Base-by-base conservation (phyloP, 1,140 invertebrate species). In the Bombus pascuorum region DNA sequence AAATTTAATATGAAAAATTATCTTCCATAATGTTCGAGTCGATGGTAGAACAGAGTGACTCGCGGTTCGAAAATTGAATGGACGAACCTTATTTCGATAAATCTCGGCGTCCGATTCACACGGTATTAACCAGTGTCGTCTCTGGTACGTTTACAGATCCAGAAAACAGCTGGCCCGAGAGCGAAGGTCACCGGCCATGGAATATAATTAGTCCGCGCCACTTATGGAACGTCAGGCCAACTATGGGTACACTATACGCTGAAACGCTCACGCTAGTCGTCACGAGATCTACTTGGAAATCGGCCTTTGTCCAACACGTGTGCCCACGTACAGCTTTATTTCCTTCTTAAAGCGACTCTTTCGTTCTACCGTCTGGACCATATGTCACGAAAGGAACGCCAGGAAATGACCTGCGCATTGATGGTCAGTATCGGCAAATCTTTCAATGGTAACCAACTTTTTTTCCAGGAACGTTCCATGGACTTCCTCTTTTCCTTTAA, bases 121-220 rank as follows among this genome's bases (percentile, higher is more conserved):
- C 22, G 25, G 32, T 28, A 72, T 65, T 75, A 34, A 75, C 39
- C 44, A 34, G 28, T 18, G 47, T 34, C 53, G 81, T 77, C 62
- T 37, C 53, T 39, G 37, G 53, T 42, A 28, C 44, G 37, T 75
- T 89, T 83, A 32, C 83, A 87, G 86, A 62, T 87, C 76, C 39
- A 72, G 81, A 87, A 81, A 72, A 85, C 81, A 86, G 77, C 86
- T 90, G 89, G 32, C 68, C 22, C 22, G 72, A 59, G 57, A 37
- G n/a, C 81, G 86, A 90, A 91, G 89, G 89, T 83, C 75, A 39
- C 83, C 84, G 72, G 62, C 76, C 79, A 57, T 71, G 42, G 85
- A 88, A 71, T 90, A 88, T 88, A 88, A 91, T 91, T 91, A 91
- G 89, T 90, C 47, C 65, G 39, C 18, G 8, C 76, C 83, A 39